phyloP scores from a whole-genome alignment of 2,113 vertebrate species.

The Heterotilapia buettikoferi region DNA sequence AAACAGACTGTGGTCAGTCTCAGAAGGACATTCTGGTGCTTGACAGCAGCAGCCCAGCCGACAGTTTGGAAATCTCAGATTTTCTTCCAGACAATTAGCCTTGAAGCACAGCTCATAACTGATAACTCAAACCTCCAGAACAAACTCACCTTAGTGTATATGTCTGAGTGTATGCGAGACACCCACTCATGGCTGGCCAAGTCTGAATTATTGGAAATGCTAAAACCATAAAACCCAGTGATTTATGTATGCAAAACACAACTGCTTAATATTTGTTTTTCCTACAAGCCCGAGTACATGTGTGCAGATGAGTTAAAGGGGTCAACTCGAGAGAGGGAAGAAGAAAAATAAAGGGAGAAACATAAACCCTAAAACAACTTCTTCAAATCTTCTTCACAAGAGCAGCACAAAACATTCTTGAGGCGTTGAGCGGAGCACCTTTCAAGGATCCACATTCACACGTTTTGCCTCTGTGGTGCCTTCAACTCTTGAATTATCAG shows the following conservation, averaged over 20 bases:
- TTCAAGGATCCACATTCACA: not conserved
- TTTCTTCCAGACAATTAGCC: not conserved
- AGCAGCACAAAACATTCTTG: constrained; percentile 31
- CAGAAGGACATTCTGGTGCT: not conserved
- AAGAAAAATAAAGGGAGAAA: constrained; percentile 37
- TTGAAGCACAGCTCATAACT: not conserved
- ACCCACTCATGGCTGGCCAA: constrained; percentile 16
- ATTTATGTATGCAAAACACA: constrained; percentile 44
- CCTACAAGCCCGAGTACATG: not conserved
- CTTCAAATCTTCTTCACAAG: not conserved
- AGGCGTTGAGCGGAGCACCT: constrained; percentile 9
- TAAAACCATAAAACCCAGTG: constrained; percentile 27
- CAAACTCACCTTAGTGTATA: not conserved
- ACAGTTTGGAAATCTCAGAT: not conserved
- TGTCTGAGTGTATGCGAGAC: not conserved
- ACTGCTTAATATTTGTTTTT: constrained; percentile 48
- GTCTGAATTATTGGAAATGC: constrained; percentile 22
- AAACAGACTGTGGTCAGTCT: not conserved
- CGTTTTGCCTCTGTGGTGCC: constrained; percentile 48
- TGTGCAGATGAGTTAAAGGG: constrained; percentile 19
- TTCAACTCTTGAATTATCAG: constrained; percentile 31
- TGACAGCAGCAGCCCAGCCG: not conserved
- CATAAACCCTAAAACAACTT: constrained; percentile 31
- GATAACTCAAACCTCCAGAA: constrained; percentile 1
- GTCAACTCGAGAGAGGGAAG: not conserved